phyloP scores from a whole-genome alignment of 2,797 vertebrate species.

The Mastacembelus armatus region DNA sequence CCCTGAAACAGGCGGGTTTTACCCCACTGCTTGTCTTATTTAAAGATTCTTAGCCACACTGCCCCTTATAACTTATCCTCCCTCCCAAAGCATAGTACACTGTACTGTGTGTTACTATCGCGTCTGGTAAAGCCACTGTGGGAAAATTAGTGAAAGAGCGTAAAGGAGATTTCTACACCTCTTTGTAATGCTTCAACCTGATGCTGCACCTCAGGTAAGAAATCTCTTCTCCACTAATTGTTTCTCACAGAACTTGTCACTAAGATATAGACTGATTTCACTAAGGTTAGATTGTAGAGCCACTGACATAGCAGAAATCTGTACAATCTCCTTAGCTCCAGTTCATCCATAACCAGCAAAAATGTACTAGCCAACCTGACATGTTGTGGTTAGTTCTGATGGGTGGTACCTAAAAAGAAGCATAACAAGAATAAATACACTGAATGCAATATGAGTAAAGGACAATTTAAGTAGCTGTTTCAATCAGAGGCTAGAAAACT shows the following conservation, averaged over 20 bases:
- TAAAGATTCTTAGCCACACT: slow-evolving; percentile 67
- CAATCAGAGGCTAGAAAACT: slow-evolving; percentile 30
- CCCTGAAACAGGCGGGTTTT: slow-evolving; percentile 44
- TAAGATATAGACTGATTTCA: slow-evolving; percentile 22
- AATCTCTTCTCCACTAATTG: slow-evolving; percentile 52
- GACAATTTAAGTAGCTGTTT: slow-evolving; percentile 18
- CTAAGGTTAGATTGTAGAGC: slow-evolving; percentile 7
- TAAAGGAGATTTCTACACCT: slow-evolving; percentile 15
- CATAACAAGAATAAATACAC: slow-evolving; percentile 21
- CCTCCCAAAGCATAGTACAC: slow-evolving; percentile 46
- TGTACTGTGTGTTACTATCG: slow-evolving; percentile 39
- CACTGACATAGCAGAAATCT: slow-evolving; percentile 7
- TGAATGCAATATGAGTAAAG: slow-evolving; percentile 26
- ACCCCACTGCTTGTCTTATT: slow-evolving; percentile 50
- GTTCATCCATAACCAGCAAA: slow-evolving; percentile 50
- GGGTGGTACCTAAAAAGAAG: slow-evolving; percentile 30
- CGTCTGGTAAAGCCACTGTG: slow-evolving; percentile 29
- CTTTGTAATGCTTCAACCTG: slow-evolving; percentile 19
- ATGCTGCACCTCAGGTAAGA: slow-evolving; percentile 20
- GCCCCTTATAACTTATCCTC: slow-evolving; percentile 51
- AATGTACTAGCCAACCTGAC: slow-evolving; percentile 30
- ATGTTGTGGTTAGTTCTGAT: slow-evolving; percentile 31
- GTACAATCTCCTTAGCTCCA: slow-evolving; percentile 6
- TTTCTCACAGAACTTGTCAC: slow-evolving; percentile 69
- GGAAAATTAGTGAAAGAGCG: slow-evolving; percentile 29